Evolutionary conservation across 1,140 invertebrate species (phyloP).

Genomic region (Hylaeus volcanicus): DNA sequence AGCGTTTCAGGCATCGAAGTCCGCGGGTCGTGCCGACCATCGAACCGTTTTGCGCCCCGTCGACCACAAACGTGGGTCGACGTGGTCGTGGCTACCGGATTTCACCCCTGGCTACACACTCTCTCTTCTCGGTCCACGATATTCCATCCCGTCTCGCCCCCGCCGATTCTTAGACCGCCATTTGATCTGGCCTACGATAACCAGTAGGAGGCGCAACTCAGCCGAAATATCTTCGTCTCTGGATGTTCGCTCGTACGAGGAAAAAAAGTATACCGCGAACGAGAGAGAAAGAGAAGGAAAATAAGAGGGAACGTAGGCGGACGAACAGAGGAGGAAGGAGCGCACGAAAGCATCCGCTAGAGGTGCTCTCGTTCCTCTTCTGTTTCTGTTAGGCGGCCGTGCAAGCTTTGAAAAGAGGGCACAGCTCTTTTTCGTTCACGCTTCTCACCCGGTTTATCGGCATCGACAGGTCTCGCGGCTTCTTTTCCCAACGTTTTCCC

Average conservation of each 20-base stretch:
- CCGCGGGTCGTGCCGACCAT: slow-evolving; percentile 34
- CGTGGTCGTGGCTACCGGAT: slow-evolving; percentile 78
- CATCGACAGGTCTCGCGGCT: slow-evolving; percentile 7
- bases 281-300: neutral
- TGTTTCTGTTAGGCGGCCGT: neutral
- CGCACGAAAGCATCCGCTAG: neutral
- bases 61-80: slow-evolving; percentile 74
- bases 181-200: slow-evolving; percentile 76
- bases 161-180: slow-evolving; percentile 58
- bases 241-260: slow-evolving; percentile 53
- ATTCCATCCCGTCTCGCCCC: slow-evolving; percentile 48
- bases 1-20: slow-evolving; percentile 23
- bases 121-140: slow-evolving; percentile 58
- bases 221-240: slow-evolving; percentile 74
- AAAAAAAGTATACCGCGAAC: slow-evolving; percentile 32
- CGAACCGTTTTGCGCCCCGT: slow-evolving; percentile 71
- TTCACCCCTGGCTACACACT: slow-evolving; percentile 78
- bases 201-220: slow-evolving; percentile 73
- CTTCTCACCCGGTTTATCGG: slow-evolving; percentile 8
- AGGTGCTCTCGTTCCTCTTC: neutral
- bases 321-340: neutral
- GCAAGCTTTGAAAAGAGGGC: slow-evolving; percentile 13
- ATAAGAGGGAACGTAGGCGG: slow-evolving; percentile 12
- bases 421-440: neutral
- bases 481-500: neutral